Percentiles rank a stretch among this genome's conserved stretches.
phyloP scores from a whole-genome alignment of 2,113 vertebrate genomes.

The Calyptommatus sinebrachiatus region DNA sequence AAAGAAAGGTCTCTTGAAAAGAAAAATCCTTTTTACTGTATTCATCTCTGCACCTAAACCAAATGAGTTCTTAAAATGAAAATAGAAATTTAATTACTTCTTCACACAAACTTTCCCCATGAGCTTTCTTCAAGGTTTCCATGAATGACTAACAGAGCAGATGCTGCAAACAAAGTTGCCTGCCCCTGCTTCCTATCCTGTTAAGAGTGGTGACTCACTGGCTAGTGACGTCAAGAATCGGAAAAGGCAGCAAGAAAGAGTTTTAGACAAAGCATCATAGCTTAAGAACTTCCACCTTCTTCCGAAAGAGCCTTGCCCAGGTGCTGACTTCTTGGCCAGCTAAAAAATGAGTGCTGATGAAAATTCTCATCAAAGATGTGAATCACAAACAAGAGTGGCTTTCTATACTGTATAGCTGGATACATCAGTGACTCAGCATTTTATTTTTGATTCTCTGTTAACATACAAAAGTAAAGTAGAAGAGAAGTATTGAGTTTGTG shows the following conservation, averaged over 20 bases:
- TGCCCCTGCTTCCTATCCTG: constrained; percentile 58
- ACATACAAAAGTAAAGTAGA: neutral
- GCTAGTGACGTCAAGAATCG: constrained; percentile 69
- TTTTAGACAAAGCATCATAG: constrained; percentile 56
- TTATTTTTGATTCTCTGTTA: neutral
- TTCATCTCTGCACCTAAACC: constrained; percentile 60
- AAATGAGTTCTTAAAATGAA: constrained; percentile 58
- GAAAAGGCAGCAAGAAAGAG: constrained; percentile 57
- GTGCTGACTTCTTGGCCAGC: constrained; percentile 40
- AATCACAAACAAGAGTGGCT: neutral
- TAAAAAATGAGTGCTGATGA: neutral
- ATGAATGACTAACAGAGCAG: constrained; percentile 76
- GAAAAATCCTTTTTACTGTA: constrained; percentile 35
- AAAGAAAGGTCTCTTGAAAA: constrained; percentile 25
- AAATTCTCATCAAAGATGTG: neutral
- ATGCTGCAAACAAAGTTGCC: constrained; percentile 62
- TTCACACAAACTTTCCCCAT: constrained; percentile 66
- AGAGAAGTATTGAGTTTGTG: neutral
- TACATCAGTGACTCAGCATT: neutral
- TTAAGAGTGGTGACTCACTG: constrained; percentile 71
- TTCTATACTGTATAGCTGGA: neutral
- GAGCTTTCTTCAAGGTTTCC: constrained; percentile 62
- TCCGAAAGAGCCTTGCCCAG: constrained; percentile 33
- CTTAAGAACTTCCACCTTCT: constrained; percentile 62
- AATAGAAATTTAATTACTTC: constrained; percentile 76